Evolutionary conservation across 2,888 invertebrate genomes (phyloP), one percentile per base, ranked within the genome.

Genomic region (Uropetala carovei): DNA sequence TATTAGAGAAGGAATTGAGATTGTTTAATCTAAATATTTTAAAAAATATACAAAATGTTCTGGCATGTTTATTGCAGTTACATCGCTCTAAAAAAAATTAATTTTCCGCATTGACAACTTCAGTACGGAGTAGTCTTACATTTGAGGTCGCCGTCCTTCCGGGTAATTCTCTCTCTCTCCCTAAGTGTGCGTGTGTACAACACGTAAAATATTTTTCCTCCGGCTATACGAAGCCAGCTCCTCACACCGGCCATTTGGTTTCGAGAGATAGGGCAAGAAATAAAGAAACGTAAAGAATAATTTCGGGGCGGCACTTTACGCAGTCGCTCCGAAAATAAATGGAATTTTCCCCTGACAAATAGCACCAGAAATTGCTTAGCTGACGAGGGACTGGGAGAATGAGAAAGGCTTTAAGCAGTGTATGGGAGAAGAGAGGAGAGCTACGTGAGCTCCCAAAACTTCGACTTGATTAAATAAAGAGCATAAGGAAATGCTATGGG

Each of bases 391-490:
- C 43, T 43, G 43, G 43, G 43, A 43, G 43, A 43, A 43, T 43
- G 43, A 43, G 43, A 64, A 64, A 8, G 64, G 64, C 64, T 64
- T 64, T 64, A 64, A 64, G n/a, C 64, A 64, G 64, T 16, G n/a
- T 64, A 14, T 64, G 16, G 13, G 64, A n/a, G 16, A 64, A 43
- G 16, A 64, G 16, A 14, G 0, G 22, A n/a, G 68, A 18, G 68
- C 18, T 22, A 68, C n/a, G n/a, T n/a, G 68, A 18, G 64, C 11
- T 14, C 14, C 9, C 16, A 10, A 64, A 64, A 68, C 68, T 68
- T 68, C 68, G 11, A 22, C 64, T 64, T 64, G 64, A 64, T 64
- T 64, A 64, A 64, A 64, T n/a, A 68, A n/a, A 68, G n/a, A n/a
- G 68, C 68, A 22, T 14, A 18, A 14, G n/a, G 18, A n/a, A 14